Conservation (phyloP, 2,797 vertebrate genomes). For the Poeciliopsis paucimaculata region DNA sequence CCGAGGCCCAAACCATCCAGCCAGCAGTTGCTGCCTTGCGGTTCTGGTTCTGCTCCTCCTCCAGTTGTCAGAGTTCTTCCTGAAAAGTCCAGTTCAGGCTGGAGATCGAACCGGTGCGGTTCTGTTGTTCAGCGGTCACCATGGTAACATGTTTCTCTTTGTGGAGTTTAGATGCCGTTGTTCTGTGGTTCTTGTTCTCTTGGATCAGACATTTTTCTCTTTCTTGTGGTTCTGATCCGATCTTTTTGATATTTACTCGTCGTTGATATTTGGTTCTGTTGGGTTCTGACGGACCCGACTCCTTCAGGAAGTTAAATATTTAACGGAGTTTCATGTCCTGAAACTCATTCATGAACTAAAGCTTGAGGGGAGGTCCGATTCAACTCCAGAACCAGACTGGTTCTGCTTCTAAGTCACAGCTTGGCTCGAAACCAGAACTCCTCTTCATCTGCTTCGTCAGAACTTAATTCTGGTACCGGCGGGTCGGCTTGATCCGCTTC, state of each 20-base stretch:
- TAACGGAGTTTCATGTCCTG: background rate
- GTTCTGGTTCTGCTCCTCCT: slow-evolving; percentile 3
- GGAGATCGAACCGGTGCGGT: background rate
- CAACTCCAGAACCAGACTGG: background rate
- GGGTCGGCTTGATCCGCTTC: background rate
- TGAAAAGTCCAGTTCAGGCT: slow-evolving; percentile 6
- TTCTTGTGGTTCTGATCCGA: slow-evolving; percentile 7
- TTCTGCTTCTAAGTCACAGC: background rate
- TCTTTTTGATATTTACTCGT: background rate
- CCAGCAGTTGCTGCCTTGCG: slow-evolving; percentile 83
- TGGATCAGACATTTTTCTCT: slow-evolving; percentile 3
- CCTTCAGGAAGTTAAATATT: background rate
- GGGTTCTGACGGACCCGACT: background rate
- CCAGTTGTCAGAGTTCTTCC: slow-evolving; percentile 25
- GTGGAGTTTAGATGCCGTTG: slow-evolving; percentile 1
- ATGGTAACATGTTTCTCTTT: slow-evolving; percentile 32
- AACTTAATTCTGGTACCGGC: background rate
- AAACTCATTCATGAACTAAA: background rate
- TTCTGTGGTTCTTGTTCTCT: slow-evolving; percentile 32
- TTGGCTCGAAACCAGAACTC: background rate
- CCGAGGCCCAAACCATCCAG: slow-evolving; percentile 82
- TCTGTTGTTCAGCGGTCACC: slow-evolving; percentile 17
- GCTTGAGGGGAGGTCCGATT: background rate
- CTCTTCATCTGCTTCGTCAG: background rate
- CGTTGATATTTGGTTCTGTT: slow-evolving; percentile 5